Base-by-base conservation (phyloP, 37 sponge, comb jelly and placozoan genomes). In the Hormiphora californensis region DNA sequence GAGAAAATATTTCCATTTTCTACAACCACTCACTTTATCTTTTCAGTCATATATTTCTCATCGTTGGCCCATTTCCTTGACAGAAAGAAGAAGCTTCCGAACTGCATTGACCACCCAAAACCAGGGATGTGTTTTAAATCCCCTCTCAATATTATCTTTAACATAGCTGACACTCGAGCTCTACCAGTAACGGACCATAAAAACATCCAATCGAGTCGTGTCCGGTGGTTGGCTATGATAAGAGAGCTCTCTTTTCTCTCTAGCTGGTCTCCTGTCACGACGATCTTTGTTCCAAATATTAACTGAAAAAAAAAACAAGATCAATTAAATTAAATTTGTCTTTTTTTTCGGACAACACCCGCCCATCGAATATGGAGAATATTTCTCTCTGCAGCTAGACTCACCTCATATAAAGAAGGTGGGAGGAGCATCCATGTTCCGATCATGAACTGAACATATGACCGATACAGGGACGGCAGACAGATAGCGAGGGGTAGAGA, bases 201-300 rank as follows among this genome's bases (percentile, higher is more conserved):
- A 40, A 94, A 91, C 89, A 94, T 46, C 97, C 97, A 96, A 65
- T 96, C 97, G 57, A 94, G 89, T 22, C 94, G 59, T 34, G 97
- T 96, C 21, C 94, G 90, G 54, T 96, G 97, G 63, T 96, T 96
- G 69, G 92, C 30, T 12, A 96, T 90, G 15, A 96, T 91, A 39
- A 96, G 21, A 87, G 90, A 92, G 0, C 91, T 91, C 41, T 90
- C 91, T 32, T 87, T 27, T 12, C 88, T 44, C 3, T 19, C 40
- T 44, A 87, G 54, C 55, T 63, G 39, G 62, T 95, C 96, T 7
- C 93, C 96, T 63, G 88, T 86, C 32, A 93, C 69, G 31, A 35
- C 55, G 30, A 95, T 89, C 54, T 85, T 73, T 34, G 92, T 67
- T 1, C 96, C 91, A 63, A 86, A 91, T 27, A 95, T 34, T 39